Conservation (phyloP, 2,797 vertebrate species). For the Kryptolebias ocellatus region DNA sequence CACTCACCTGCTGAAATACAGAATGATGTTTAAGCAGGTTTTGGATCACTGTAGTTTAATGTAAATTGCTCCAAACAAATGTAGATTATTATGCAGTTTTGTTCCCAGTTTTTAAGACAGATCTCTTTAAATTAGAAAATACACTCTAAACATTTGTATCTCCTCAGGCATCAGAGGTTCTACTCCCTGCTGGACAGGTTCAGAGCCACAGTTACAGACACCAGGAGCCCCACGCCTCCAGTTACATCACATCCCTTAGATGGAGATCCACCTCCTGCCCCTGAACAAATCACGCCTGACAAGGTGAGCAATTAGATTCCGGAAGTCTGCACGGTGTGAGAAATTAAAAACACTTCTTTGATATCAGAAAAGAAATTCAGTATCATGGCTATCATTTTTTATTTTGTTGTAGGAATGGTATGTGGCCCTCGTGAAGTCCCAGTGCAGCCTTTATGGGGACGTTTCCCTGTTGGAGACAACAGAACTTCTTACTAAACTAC, state of each 20-base stretch:
- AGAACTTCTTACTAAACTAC: constrained; percentile 93
- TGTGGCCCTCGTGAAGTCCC: constrained; percentile 89
- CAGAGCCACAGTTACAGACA: constrained; percentile 88
- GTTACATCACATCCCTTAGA: constrained; percentile 93
- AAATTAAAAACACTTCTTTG: not conserved
- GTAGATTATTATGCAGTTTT: not conserved
- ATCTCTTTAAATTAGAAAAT: not conserved
- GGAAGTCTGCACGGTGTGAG: not conserved
- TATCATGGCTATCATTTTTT: not conserved
- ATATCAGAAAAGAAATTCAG: not conserved
- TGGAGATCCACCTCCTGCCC: constrained; percentile 86
- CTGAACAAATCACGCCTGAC: constrained; percentile 87
- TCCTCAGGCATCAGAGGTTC: constrained; percentile 93
- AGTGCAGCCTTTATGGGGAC: constrained; percentile 89
- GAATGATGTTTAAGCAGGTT: no score
- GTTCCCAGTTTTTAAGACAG: not conserved
- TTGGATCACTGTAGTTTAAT: no score
- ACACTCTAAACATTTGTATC: not conserved
- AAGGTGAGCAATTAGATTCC: constrained; percentile 81
- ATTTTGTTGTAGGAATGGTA: constrained; percentile 90
- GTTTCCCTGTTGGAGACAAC: constrained; percentile 90
- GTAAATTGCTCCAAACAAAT: no score
- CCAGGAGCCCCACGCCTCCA: constrained; percentile 84
- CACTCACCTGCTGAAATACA: not conserved
- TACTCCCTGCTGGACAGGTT: constrained; percentile 98